These are phyloP conservation scores for Ochropleura leucogaster DNA, from an alignment of 2,888 invertebrate species.

Conservation along the genomic window DNA sequence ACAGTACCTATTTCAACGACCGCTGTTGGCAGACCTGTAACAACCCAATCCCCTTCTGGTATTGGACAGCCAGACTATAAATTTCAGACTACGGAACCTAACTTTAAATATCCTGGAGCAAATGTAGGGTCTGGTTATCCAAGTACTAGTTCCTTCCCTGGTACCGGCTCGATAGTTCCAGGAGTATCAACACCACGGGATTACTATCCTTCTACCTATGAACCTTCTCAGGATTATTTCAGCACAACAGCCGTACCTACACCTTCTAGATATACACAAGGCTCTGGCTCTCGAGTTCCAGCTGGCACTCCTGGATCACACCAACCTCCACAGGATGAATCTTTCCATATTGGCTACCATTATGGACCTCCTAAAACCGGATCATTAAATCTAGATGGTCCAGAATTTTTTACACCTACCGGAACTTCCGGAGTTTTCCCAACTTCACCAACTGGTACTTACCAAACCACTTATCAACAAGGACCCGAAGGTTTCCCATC, in stretches of 20 bases:
- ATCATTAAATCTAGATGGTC: not conserved
- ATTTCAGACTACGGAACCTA: conserved; percentile 21
- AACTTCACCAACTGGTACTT: conserved; percentile 10
- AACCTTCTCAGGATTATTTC: conserved; percentile 25
- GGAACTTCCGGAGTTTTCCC: conserved; percentile 10
- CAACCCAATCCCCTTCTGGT: conserved; percentile 8
- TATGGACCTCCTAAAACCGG: conserved; percentile 40
- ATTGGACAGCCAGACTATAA: not conserved
- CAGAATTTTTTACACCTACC: conserved; percentile 8
- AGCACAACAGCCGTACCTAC: conserved; percentile 6
- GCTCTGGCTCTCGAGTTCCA: not conserved
- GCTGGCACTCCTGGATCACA: not conserved
- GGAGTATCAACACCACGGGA: conserved; percentile 13
- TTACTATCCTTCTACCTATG: conserved; percentile 43
- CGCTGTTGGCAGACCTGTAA: conserved; percentile 14
- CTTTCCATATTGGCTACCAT: conserved; percentile 41
- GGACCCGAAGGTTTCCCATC: not conserved
- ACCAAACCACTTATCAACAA: conserved; percentile 31
- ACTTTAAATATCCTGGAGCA: conserved; percentile 4
- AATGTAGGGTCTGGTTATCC: conserved; percentile 27
- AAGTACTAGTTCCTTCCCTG: conserved; percentile 4
- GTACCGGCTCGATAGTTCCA: not conserved
- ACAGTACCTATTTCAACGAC: not conserved
- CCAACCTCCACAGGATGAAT: not conserved
- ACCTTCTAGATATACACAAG: conserved; percentile 11